Conservation (phyloP, 2,888 invertebrate species). For the Hydroisotoma schaefferi region DNA sequence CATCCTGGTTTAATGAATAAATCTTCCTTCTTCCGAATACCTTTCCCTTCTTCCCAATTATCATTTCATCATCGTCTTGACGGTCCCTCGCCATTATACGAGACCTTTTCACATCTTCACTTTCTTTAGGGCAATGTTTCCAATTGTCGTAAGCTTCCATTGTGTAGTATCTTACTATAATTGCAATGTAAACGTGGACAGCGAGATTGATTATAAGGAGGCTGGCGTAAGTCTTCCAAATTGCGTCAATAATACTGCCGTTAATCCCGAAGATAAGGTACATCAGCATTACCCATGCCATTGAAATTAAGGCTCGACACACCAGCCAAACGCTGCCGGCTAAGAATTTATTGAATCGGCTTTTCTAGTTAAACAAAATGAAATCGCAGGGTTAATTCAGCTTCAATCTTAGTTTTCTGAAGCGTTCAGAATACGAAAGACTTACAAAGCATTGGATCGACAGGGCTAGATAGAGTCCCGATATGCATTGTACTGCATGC, state of each 20-base stretch:
- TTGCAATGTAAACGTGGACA: slow-evolving; percentile 11
- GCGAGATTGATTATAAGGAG: neutral
- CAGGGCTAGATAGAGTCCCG: neutral
- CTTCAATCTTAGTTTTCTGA: too few relatives aligned
- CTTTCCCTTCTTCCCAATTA: neutral
- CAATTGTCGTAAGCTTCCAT: slow-evolving; percentile 24
- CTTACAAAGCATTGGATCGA: neutral
- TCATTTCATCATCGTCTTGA: neutral
- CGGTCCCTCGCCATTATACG: neutral
- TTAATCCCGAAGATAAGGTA: neutral
- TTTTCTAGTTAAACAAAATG: too few relatives aligned
- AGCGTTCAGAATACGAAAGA: too few relatives aligned
- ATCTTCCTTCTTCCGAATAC: neutral
- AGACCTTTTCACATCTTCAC: neutral
- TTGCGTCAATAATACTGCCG: neutral
- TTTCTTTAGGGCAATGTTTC: neutral
- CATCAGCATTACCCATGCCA: neutral
- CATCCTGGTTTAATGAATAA: neutral
- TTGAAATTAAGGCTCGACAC: neutral
- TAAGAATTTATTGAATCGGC: neutral
- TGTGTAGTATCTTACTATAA: slow-evolving; percentile 17
- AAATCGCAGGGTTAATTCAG: too few relatives aligned
- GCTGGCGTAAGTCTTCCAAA: slow-evolving; percentile 1
- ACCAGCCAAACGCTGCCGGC: neutral
- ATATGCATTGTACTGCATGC: neutral